Evolutionary conservation across 1,140 invertebrate species (phyloP).

Genomic region (Akabosia matsudoensis): DNA sequence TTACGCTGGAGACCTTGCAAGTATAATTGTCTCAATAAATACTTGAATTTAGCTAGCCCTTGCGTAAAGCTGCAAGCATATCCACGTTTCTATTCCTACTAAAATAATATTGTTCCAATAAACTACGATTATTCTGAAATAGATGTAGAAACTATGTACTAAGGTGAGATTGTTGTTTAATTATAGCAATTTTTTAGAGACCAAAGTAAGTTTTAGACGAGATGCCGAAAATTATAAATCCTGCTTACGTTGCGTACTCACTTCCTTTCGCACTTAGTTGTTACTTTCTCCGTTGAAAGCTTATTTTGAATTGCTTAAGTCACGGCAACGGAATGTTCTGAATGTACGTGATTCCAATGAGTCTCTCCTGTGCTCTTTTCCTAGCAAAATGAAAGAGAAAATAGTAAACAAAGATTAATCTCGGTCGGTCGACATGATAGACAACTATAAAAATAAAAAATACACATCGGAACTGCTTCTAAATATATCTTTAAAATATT

Average conservation of each 20-base stretch:
- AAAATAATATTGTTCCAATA: constrained; percentile 9
- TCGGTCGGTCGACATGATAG: not conserved
- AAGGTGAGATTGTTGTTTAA: no score
- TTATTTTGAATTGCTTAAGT: not conserved
- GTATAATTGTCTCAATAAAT: no score
- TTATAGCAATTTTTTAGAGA: no score
- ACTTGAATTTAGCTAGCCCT: no score
- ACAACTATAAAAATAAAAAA: constrained; percentile 4
- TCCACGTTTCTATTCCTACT: no score
- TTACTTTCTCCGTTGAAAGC: not conserved
- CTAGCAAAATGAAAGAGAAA: no score
- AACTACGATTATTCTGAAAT: not conserved
- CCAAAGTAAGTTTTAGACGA: not conserved
- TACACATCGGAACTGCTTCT: constrained; percentile 4
- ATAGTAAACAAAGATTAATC: not conserved
- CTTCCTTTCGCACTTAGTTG: not conserved
- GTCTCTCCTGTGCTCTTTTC: no score
- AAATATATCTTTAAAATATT: not conserved
- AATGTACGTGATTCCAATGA: no score
- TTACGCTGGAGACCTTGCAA: no score
- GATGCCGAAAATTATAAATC: not conserved
- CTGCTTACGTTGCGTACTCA: not conserved
- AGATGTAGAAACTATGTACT: not conserved
- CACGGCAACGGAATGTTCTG: not conserved
- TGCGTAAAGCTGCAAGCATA: no score